Conservation (phyloP, 1,140 invertebrate genomes). For the Leptoteleia sp. region DNA sequence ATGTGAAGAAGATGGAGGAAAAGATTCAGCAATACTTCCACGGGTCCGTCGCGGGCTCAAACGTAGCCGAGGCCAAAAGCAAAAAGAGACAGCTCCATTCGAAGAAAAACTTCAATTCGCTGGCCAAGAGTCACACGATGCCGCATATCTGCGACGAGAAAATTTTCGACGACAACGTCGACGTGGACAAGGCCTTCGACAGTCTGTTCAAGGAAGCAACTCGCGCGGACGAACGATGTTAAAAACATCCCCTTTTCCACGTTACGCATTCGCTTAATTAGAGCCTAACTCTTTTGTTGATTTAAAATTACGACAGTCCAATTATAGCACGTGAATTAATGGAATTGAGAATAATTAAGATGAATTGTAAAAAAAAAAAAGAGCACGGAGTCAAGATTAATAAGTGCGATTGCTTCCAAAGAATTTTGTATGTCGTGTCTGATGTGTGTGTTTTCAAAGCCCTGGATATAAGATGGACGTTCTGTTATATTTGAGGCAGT, state of each 20-base stretch:
- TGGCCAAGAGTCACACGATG: constrained; percentile 88
- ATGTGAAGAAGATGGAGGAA: constrained; percentile 87
- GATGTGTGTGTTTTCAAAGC: constrained; percentile 76
- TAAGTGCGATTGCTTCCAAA: constrained; percentile 56
- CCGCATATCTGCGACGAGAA: constrained; percentile 85
- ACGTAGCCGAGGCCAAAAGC: constrained; percentile 58
- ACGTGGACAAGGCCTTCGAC: constrained; percentile 89
- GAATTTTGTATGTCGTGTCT: constrained; percentile 72
- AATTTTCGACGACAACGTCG: constrained; percentile 84
- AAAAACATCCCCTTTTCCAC: constrained; percentile 12
- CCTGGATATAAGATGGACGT: constrained; percentile 72
- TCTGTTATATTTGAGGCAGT: constrained; percentile 69
- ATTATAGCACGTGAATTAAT: constrained; percentile 36
- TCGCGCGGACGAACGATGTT: constrained; percentile 69
- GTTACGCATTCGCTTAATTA: constrained; percentile 38
- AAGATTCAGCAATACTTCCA: constrained; percentile 90
- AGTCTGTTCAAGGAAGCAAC: constrained; percentile 84
- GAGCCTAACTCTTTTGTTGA: constrained; percentile 30
- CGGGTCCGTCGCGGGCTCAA: constrained; percentile 20
- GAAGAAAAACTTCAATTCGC: constrained; percentile 64
- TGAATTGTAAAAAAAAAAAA: constrained; percentile 29
- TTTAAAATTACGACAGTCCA: constrained; percentile 34
- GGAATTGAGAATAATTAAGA: constrained; percentile 32
- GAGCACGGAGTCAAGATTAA: constrained; percentile 26
- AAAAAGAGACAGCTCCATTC: constrained; percentile 58